A percentile compares a stretch with the other conserved stretches of the same genome.
These are phyloP conservation scores for Neomonachus schauinslandi DNA, from an alignment of 2,113 vertebrate species.

Conservation along the genomic window DNA sequence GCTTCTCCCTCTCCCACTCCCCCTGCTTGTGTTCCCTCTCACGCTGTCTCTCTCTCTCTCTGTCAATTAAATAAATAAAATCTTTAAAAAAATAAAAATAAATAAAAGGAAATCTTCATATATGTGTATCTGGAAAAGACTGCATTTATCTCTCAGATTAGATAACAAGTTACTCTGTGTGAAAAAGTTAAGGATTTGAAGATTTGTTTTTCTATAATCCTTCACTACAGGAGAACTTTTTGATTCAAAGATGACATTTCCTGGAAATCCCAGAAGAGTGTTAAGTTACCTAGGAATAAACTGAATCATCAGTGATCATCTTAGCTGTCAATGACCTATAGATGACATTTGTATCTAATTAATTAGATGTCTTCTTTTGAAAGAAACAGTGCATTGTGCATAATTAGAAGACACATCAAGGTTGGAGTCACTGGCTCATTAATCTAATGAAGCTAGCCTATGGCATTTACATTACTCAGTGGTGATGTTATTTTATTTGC, in stretches of 20 bases:
- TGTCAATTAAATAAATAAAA: too few species aligned
- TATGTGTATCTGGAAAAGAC: conserved; percentile 33
- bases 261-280: conserved; percentile 81
- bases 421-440: conserved; percentile 84
- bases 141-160: conserved; percentile 65
- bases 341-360: conserved; percentile 90
- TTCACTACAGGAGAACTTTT: conserved; percentile 72
- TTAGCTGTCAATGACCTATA: conserved; percentile 88
- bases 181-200: conserved; percentile 63
- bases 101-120: conserved; percentile 55
- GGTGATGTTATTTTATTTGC: conserved; percentile 79
- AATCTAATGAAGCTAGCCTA: conserved; percentile 84
- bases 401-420: conserved; percentile 88
- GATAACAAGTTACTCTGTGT: conserved; percentile 49
- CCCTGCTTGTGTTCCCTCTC: too few species aligned
- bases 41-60: too few species aligned
- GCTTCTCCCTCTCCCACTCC: too few species aligned
- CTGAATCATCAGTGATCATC: conserved; percentile 81
- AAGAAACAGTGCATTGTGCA: conserved; percentile 82
- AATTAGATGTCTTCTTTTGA: conserved; percentile 85
- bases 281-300: conserved; percentile 84
- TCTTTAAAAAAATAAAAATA: too few species aligned
- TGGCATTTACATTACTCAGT: conserved; percentile 81
- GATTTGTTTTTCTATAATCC: conserved; percentile 71
- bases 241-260: conserved; percentile 86